Conservation (phyloP, 2,113 vertebrate genomes). For the Chaetura pelagica region DNA sequence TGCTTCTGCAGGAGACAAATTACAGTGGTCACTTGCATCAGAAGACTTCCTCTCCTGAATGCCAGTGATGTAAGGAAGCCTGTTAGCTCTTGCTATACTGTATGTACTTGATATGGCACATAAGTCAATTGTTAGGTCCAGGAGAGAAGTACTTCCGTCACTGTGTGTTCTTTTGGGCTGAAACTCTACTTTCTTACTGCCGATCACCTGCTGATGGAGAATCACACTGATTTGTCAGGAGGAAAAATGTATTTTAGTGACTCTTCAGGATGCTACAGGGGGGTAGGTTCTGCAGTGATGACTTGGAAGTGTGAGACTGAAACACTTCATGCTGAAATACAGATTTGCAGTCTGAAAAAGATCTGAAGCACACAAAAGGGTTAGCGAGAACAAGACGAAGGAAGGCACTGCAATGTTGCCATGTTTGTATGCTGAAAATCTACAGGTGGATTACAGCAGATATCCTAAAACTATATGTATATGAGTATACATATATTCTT, state of each 20-base stretch:
- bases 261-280: background rate
- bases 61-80: background rate
- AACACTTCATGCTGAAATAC: background rate
- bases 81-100: background rate
- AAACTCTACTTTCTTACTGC: background rate
- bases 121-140: background rate
- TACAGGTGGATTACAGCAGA: background rate
- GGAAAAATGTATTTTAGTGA: background rate
- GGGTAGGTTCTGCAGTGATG: background rate
- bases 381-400: background rate
- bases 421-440: conserved; percentile 10
- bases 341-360: background rate
- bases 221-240: background rate
- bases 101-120: background rate
- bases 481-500: background rate
- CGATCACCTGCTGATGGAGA: background rate
- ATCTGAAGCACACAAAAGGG: background rate
- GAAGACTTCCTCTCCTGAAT: background rate
- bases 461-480: conserved; percentile 20
- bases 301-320: background rate
- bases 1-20: background rate
- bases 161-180: accelerated
- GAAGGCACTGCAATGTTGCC: background rate
- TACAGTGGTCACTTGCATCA: background rate
- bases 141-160: background rate